Evolutionary conservation across 2,797 vertebrate species (phyloP).

Genomic region (Nannoperca australis): DNA sequence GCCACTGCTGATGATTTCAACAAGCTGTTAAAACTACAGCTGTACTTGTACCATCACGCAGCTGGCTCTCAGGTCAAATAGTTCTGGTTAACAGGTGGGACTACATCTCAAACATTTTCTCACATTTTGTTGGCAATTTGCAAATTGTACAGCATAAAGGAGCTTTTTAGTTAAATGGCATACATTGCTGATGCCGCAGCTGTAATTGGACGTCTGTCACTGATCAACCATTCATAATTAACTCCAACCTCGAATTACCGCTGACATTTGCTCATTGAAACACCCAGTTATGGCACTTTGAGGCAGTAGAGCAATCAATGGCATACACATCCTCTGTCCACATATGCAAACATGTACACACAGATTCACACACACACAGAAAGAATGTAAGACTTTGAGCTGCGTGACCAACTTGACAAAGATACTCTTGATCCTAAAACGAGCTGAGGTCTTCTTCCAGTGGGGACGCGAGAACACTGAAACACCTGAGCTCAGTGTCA

Average conservation of each 20-base stretch:
- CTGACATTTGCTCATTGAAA: conserved; percentile 46
- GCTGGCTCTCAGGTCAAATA: conserved; percentile 28
- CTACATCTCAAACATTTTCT: not conserved
- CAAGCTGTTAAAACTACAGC: conserved; percentile 34
- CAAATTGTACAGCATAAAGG: conserved; percentile 16
- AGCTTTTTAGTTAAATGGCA: conserved; percentile 32
- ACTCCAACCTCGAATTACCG: conserved; percentile 57
- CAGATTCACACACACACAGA: not conserved
- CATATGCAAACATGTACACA: not conserved
- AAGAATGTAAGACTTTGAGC: conserved; percentile 12
- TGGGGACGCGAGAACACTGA: conserved; percentile 1
- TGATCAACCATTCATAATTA: conserved; percentile 62
- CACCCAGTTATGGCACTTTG: conserved; percentile 44
- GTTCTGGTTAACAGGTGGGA: conserved; percentile 34
- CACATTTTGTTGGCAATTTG: conserved; percentile 16
- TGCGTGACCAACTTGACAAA: conserved; percentile 36
- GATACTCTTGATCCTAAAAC: conserved; percentile 57
- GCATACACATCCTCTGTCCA: not conserved
- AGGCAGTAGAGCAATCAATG: conserved; percentile 21
- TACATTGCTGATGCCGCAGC: conserved; percentile 39
- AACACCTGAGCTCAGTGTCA: conserved; percentile 59
- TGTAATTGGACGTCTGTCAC: conserved; percentile 59
- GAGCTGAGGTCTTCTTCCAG: conserved; percentile 37
- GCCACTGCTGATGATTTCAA: conserved; percentile 28
- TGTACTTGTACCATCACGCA: conserved; percentile 5